These are phyloP conservation scores for Dysidea cf. avara DNA, from an alignment of 37 sponge, comb jelly and placozoan species.

Conservation along the genomic window DNA sequence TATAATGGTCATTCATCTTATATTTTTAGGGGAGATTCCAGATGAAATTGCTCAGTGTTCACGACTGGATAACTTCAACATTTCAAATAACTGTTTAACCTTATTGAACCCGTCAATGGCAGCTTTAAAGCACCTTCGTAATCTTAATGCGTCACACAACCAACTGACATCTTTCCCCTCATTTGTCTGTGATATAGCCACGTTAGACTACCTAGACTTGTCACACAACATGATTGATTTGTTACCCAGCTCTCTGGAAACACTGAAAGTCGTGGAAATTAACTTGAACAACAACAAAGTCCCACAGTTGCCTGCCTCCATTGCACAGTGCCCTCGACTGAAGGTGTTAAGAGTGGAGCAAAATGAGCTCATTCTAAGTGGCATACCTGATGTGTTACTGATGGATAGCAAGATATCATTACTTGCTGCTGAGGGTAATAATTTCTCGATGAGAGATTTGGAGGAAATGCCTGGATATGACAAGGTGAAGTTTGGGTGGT, in stretches of 20 bases:
- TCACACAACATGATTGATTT: conserved; percentile 47
- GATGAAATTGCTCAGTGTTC: conserved; percentile 40
- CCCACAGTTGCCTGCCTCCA: conserved; percentile 33
- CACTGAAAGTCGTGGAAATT: conserved; percentile 63
- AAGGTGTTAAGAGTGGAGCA: conserved; percentile 78
- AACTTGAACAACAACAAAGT: conserved; percentile 71
- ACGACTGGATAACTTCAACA: conserved; percentile 65
- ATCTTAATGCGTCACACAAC: conserved; percentile 51
- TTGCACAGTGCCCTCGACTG: conserved; percentile 60
- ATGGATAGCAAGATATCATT: conserved; percentile 57
- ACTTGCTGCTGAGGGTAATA: conserved; percentile 73
- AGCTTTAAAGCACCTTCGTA: conserved; percentile 56
- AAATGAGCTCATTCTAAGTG: conserved; percentile 54
- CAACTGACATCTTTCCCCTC: conserved; percentile 47
- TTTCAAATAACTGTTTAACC: conserved; percentile 39
- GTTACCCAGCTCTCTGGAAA: conserved; percentile 49
- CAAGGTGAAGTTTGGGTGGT: conserved; percentile 38
- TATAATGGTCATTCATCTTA: too few species aligned
- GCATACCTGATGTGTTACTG: conserved; percentile 58
- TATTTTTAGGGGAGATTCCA: conserved; percentile 56
- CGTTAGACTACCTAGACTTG: conserved; percentile 63
- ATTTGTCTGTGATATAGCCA: conserved; percentile 46
- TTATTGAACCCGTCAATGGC: conserved; percentile 45
- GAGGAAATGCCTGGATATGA: conserved; percentile 66
- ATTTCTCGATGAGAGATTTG: conserved; percentile 55